Evolutionary conservation across 2,888 invertebrate genomes (phyloP).

Genomic region (Platycheirus albimanus): DNA sequence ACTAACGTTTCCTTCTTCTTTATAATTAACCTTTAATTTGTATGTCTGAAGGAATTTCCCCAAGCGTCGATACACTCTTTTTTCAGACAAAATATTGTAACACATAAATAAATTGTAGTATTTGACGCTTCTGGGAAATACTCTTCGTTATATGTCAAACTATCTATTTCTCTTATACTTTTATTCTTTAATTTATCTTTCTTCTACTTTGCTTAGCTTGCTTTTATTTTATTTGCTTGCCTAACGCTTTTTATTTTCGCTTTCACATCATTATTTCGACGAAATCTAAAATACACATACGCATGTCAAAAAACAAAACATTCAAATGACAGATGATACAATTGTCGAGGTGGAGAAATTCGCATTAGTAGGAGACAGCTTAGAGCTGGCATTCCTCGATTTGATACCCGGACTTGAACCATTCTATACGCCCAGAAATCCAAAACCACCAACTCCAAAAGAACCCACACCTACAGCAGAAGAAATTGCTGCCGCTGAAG

Average conservation of each 20-base stretch:
- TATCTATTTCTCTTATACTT: slow-evolving; percentile 75
- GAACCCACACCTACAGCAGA: slow-evolving; percentile 81
- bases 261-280: slow-evolving; percentile 59
- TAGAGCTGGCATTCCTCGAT: slow-evolving; percentile 96
- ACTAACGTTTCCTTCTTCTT: slow-evolving; percentile 65
- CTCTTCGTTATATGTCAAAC: slow-evolving; percentile 24
- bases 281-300: slow-evolving; percentile 32
- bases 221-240: slow-evolving; percentile 70
- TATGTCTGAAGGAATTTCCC: background rate
- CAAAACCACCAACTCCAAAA: slow-evolving; percentile 83
- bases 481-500: slow-evolving; percentile 81
- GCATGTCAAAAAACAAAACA: slow-evolving; percentile 76
- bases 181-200: slow-evolving; percentile 68
- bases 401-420: slow-evolving; percentile 86
- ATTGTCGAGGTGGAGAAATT: slow-evolving; percentile 95
- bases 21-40: slow-evolving; percentile 3
- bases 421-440: slow-evolving; percentile 81
- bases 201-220: slow-evolving; percentile 55
- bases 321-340: slow-evolving; percentile 87
- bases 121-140: slow-evolving; percentile 11
- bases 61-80: background rate
- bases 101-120: too few species aligned
- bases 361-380: slow-evolving; percentile 96
- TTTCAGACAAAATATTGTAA: too few species aligned
- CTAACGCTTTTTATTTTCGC: slow-evolving; percentile 75